Conservation (phyloP, 2,797 vertebrate species). For the Loris lydekkerianus region DNA sequence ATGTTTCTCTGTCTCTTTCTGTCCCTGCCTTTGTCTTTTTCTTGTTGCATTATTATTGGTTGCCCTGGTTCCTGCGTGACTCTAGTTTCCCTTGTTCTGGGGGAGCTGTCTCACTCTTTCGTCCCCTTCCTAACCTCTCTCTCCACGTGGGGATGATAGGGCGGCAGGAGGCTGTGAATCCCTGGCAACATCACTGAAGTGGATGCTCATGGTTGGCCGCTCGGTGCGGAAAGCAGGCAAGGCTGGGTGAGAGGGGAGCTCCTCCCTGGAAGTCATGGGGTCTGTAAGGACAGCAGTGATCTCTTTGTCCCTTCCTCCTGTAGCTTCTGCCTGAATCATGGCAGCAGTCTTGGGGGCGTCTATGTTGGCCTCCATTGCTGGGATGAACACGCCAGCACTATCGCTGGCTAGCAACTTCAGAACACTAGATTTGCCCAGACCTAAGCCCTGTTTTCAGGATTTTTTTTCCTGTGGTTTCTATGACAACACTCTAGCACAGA, state of each 20-base stretch:
- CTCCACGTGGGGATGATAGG: background rate
- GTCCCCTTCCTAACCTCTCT: background rate
- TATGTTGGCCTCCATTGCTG: background rate
- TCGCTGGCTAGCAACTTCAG: background rate
- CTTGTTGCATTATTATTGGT: background rate
- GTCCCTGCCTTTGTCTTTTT: background rate
- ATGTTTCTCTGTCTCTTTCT: background rate
- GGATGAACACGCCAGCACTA: background rate
- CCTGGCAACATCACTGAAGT: background rate
- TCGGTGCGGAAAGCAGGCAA: background rate
- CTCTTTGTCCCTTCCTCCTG: background rate
- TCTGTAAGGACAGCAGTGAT: background rate
- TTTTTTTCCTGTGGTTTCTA: constrained; percentile 26
- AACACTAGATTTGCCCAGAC: background rate
- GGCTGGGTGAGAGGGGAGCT: background rate
- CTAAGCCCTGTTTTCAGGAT: background rate
- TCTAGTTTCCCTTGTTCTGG: background rate
- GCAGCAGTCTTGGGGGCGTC: background rate
- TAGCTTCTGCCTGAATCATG: background rate
- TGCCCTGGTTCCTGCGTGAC: background rate
- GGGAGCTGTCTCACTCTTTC: background rate
- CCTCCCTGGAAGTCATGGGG: background rate
- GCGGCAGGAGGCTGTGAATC: background rate
- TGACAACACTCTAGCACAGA: background rate
- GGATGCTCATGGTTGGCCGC: background rate